phyloP scores from a whole-genome alignment of 2,888 invertebrate genomes.

The Diploptera punctata region DNA sequence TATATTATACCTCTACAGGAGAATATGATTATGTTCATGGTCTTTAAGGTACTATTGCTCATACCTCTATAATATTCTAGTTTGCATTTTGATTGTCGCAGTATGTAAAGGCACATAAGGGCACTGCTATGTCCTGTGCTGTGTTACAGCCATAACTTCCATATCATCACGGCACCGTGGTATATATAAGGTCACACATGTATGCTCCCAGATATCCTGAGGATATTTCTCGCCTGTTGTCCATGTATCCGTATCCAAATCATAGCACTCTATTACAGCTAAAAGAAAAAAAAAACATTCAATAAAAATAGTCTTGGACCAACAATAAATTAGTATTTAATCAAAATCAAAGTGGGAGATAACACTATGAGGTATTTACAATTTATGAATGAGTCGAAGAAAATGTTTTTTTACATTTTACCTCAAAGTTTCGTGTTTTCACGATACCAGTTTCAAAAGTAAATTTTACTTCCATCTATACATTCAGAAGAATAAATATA shows the following conservation, averaged over 20 bases:
- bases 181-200: constrained; percentile 69
- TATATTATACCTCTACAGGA: not conserved
- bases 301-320: too few species aligned
- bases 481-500: too few species aligned
- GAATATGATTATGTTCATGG: not conserved
- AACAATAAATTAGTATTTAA: too few species aligned
- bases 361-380: too few species aligned
- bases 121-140: constrained; percentile 32
- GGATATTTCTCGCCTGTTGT: constrained; percentile 67
- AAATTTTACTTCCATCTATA: too few species aligned
- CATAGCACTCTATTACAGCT: constrained; percentile 69
- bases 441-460: too few species aligned
- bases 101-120: not conserved
- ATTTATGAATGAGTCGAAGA: too few species aligned
- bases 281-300: constrained; percentile 38
- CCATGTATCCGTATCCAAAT: constrained; percentile 67
- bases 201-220: constrained; percentile 75
- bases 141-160: constrained; percentile 54
- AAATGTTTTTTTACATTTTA: too few species aligned
- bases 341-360: too few species aligned
- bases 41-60: not conserved
- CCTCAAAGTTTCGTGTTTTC: too few species aligned
- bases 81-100: not conserved
- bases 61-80: not conserved
- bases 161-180: constrained; percentile 64